Evolutionary conservation across 2,113 vertebrate species (phyloP).

Genomic region (Aramus guarauna): DNA sequence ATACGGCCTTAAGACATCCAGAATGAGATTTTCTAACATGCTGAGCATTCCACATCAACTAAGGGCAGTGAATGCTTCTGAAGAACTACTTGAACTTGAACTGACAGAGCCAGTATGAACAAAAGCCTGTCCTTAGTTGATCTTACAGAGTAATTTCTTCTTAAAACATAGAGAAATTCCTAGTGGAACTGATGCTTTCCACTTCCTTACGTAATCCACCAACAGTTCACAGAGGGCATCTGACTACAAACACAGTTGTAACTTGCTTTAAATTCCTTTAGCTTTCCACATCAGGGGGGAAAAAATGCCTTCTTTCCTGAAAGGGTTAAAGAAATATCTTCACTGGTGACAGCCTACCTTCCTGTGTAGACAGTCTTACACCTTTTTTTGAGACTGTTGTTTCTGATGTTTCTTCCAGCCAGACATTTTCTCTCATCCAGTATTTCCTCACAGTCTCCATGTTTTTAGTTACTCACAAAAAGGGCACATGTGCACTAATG

Average conservation of each 20-base stretch:
- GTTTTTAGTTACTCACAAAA: conserved; percentile 58
- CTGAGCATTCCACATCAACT: neutral
- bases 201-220: neutral
- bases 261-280: neutral
- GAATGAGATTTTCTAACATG: neutral
- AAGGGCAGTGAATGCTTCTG: neutral
- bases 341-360: conserved; percentile 58
- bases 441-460: conserved; percentile 54
- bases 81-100: neutral
- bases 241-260: neutral
- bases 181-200: neutral
- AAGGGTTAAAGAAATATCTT: conserved; percentile 30
- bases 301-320: neutral
- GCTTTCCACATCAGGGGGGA: neutral
- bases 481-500: conserved; percentile 25
- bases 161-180: neutral
- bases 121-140: neutral
- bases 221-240: neutral
- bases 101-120: neutral
- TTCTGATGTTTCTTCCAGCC: conserved; percentile 49
- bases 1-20: neutral
- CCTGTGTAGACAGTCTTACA: conserved; percentile 27
- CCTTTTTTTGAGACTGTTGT: conserved; percentile 51
- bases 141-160: neutral
- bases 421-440: conserved; percentile 53